Base-by-base conservation (phyloP, 2,113 vertebrate species). In the Hippopotamus amphibius region DNA sequence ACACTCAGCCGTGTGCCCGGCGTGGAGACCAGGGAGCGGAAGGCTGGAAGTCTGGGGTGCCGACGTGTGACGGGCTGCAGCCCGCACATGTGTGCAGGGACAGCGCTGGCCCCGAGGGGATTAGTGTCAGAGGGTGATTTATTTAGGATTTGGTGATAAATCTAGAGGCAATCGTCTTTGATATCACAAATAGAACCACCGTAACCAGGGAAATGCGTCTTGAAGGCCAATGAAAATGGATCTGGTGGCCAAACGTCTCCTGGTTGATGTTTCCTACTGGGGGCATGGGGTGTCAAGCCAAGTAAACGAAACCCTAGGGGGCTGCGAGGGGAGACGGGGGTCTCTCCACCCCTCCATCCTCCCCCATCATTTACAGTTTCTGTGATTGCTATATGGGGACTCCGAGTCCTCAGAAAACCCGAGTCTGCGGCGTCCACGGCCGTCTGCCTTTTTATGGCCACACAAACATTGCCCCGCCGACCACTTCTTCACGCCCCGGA, bases 201-300 rank as follows among this genome's bases (percentile, higher is more conserved):
- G 69, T 82, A 97, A 77, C 92, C 53, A 95, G 16, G 55, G 84
- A 97, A 97, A 96, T 66, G 86, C 95, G 97, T 96, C 96, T 93
- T 90, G 82, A 97, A 98, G 97, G 95, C 96, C 85, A 66, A 93
- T 15, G 97, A 37, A 82, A 26, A 1, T 17, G 24, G 88, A 80
- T 97, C 93, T 98, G 97, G 76, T 87, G 95, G 95, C 97, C 98
- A 98, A 98, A 98, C 96, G 96, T 98, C 90, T 89, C 72, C 33
- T 72, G 19, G 91, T 68, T 61, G 33, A 33, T 69, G 96, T 79
- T 76, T 17, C 87, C 65, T 61, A 8, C 24, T 4, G 77, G 77
- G 68, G 93, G n/a, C 6, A 0, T 63, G 21, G 85, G 69, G 61
- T 94, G 26, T 30, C 46, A 41, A 14, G 22, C 9, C 43, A 14